Conservation (phyloP, 2,888 invertebrate genomes). For the Cheilosia vernalis region DNA sequence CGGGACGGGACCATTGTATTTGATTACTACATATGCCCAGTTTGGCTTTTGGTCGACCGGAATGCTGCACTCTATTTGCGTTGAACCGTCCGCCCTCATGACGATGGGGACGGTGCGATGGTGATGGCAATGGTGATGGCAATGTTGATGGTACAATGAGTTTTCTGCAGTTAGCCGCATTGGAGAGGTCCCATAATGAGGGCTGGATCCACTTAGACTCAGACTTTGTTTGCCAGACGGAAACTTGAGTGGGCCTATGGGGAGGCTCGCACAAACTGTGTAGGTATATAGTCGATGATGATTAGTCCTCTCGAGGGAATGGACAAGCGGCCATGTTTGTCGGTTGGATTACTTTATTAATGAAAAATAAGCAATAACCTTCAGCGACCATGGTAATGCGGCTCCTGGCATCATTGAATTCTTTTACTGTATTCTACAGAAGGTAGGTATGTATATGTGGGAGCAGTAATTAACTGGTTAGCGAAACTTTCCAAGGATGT, state of each 20-base stretch:
- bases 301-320: slow-evolving; percentile 64
- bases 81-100: slow-evolving; percentile 54
- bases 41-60: slow-evolving; percentile 71
- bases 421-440: slow-evolving; percentile 23
- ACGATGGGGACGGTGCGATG: background rate
- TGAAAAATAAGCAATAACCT: slow-evolving; percentile 67
- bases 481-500: slow-evolving; percentile 37
- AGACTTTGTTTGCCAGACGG: slow-evolving; percentile 74
- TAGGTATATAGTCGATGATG: slow-evolving; percentile 48
- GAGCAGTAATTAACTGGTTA: slow-evolving; percentile 34
- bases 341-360: slow-evolving; percentile 72
- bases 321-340: slow-evolving; percentile 57
- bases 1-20: slow-evolving; percentile 67
- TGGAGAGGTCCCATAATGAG: slow-evolving; percentile 75
- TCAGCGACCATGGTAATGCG: slow-evolving; percentile 30
- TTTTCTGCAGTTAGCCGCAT: slow-evolving; percentile 74
- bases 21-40: slow-evolving; percentile 74
- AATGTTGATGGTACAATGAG: slow-evolving; percentile 63
- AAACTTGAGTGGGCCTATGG: slow-evolving; percentile 70
- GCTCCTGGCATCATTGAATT: slow-evolving; percentile 49
- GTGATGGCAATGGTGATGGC: slow-evolving; percentile 2
- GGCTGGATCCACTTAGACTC: slow-evolving; percentile 71
- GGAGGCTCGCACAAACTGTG: slow-evolving; percentile 15
- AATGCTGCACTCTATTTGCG: slow-evolving; percentile 63
- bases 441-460: background rate